phyloP scores from a whole-genome alignment of 1,140 invertebrate genomes.

The Drosophila littoralis region DNA sequence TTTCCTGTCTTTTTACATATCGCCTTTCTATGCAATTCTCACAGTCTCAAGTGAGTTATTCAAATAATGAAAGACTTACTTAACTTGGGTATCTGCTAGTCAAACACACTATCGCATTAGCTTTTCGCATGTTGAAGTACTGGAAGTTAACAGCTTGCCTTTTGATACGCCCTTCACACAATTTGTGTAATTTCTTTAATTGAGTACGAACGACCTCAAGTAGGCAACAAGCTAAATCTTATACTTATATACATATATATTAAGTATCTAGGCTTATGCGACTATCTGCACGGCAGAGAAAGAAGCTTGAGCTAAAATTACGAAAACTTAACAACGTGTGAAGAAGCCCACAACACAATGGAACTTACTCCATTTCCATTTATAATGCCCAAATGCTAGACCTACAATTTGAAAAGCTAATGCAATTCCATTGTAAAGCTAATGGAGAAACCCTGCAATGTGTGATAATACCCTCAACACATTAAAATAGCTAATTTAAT shows the following conservation, averaged over 20 bases:
- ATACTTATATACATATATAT: not conserved
- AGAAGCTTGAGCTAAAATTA: not conserved
- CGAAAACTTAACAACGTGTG: not conserved
- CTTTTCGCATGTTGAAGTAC: not conserved
- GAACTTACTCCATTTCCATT: no score
- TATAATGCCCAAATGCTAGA: no score
- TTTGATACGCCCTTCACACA: constrained; percentile 22
- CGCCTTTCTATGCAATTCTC: not conserved
- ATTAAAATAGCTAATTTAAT: no score
- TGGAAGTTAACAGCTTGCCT: not conserved
- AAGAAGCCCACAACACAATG: not conserved
- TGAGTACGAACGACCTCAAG: constrained; percentile 11
- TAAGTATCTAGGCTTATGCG: not conserved
- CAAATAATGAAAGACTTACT: not conserved
- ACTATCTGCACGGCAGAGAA: not conserved
- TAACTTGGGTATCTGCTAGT: not conserved
- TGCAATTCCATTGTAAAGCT: no score
- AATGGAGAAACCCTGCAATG: no score
- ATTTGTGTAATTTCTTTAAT: constrained; percentile 33
- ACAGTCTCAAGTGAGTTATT: not conserved
- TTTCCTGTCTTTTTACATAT: no score
- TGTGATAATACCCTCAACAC: no score
- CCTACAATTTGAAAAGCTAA: no score
- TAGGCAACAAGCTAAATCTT: constrained; percentile 7
- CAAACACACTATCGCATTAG: not conserved